Percentiles rank a stretch among this genome's conserved stretches.
phyloP scores from a whole-genome alignment of 2,113 vertebrate genomes.

The Cololabis saira region DNA sequence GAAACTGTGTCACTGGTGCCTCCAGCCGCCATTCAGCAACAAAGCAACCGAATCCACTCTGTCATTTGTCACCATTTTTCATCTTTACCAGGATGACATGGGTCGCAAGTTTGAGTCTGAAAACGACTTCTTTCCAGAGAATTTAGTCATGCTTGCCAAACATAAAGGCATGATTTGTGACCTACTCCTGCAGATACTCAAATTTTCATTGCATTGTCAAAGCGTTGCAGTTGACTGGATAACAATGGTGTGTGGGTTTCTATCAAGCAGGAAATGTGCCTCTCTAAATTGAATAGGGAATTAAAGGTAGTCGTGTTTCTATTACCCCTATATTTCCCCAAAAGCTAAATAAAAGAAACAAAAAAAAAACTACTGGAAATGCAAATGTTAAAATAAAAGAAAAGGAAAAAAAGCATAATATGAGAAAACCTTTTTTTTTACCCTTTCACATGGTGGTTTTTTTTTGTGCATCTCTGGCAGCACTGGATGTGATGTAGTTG shows the following conservation, averaged over 20 bases:
- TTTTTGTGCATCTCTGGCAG: too few species aligned
- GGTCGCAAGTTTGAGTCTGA: constrained; percentile 43
- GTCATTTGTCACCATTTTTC: constrained; percentile 34
- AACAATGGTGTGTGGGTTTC: neutral
- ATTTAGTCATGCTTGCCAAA: constrained; percentile 3
- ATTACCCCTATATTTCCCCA: too few species aligned
- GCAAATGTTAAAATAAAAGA: too few species aligned
- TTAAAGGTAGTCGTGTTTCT: too few species aligned
- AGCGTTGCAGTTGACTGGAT: constrained; percentile 12
- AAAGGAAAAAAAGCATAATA: too few species aligned
- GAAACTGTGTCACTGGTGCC: constrained; percentile 45
- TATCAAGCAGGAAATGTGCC: neutral
- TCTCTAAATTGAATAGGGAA: constrained; percentile 7
- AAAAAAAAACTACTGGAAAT: too few species aligned
- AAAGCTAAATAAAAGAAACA: too few species aligned
- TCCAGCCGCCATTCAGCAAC: constrained; percentile 37
- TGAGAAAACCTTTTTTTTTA: too few species aligned
- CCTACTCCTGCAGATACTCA: constrained; percentile 12
- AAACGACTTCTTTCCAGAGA: constrained; percentile 24
- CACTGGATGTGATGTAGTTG: too few species aligned
- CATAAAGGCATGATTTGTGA: constrained; percentile 8
- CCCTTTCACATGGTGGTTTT: too few species aligned
- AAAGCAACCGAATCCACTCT: constrained; percentile 39
- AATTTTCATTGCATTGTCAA: neutral
- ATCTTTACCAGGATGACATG: constrained; percentile 31